phyloP scores from a whole-genome alignment of 2,888 invertebrate genomes.

The Cheilosia scutellata region DNA sequence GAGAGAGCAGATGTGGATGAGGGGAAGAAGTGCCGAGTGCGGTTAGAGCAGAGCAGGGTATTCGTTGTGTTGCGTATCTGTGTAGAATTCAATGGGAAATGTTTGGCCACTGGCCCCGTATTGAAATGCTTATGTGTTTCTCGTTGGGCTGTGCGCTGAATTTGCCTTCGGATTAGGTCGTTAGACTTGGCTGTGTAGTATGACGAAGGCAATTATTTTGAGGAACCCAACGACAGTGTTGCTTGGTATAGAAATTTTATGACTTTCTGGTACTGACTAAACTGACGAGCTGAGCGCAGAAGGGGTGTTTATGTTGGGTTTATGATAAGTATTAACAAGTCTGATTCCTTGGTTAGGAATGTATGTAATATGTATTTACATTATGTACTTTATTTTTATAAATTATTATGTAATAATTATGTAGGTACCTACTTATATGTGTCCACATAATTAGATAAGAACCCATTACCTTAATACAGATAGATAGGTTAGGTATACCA shows the following conservation, averaged over 20 bases:
- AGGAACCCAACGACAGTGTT: slow-evolving; percentile 22
- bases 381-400: no score
- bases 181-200: slow-evolving; percentile 35
- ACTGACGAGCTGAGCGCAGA: not conserved
- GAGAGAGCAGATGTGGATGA: slow-evolving; percentile 21
- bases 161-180: slow-evolving; percentile 61
- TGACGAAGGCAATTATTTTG: slow-evolving; percentile 35
- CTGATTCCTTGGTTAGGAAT: no score
- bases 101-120: not conserved
- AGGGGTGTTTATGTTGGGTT: slow-evolving; percentile 6
- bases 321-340: not conserved
- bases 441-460: no score
- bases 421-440: no score
- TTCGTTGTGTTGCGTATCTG: slow-evolving; percentile 23
- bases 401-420: no score
- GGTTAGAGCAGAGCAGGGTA: not conserved
- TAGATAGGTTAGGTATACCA: no score
- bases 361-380: no score
- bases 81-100: slow-evolving; percentile 4
- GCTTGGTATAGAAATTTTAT: slow-evolving; percentile 6
- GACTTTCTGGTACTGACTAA: not conserved
- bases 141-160: slow-evolving; percentile 46
- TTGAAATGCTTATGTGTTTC: not conserved
- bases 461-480: no score
- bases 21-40: not conserved